These are phyloP conservation scores for Folsomia manolachei DNA, from an alignment of 2,888 invertebrate genomes.

Conservation along the genomic window DNA sequence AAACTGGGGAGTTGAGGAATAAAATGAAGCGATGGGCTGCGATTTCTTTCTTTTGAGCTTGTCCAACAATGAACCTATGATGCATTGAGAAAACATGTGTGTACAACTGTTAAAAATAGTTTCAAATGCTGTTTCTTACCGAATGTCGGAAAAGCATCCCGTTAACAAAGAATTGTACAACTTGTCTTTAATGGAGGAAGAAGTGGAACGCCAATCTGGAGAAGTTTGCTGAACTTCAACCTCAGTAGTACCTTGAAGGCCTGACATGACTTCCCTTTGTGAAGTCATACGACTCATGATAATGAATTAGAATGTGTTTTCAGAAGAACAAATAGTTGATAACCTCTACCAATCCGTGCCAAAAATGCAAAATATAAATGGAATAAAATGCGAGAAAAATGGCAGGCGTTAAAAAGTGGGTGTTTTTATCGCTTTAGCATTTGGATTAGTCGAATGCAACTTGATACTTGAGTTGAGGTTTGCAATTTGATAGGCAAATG, in stretches of 20 bases:
- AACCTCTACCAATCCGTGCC: no score
- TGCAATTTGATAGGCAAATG: no score
- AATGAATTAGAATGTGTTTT: no score
- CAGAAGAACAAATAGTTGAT: no score
- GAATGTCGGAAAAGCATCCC: conserved; percentile 30
- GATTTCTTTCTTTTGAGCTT: conserved; percentile 31
- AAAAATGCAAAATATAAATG: no score
- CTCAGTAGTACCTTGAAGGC: conserved; percentile 14
- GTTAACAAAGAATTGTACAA: conserved; percentile 28
- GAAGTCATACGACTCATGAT: background rate
- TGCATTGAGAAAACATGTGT: background rate
- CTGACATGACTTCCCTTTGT: background rate
- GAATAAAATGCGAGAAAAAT: no score
- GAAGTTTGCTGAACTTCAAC: conserved; percentile 21
- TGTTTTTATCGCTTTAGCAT: no score
- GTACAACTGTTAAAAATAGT: background rate
- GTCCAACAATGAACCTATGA: conserved; percentile 36
- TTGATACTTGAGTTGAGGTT: no score
- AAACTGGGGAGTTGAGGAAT: conserved; percentile 27
- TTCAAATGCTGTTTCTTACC: background rate
- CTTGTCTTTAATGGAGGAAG: conserved; percentile 34
- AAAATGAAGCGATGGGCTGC: conserved; percentile 34
- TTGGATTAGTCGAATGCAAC: no score
- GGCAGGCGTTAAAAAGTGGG: no score
- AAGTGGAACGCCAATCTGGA: conserved; percentile 32